Base-by-base conservation (phyloP, 2,888 invertebrate genomes). In the Diplolepis rosae region DNA sequence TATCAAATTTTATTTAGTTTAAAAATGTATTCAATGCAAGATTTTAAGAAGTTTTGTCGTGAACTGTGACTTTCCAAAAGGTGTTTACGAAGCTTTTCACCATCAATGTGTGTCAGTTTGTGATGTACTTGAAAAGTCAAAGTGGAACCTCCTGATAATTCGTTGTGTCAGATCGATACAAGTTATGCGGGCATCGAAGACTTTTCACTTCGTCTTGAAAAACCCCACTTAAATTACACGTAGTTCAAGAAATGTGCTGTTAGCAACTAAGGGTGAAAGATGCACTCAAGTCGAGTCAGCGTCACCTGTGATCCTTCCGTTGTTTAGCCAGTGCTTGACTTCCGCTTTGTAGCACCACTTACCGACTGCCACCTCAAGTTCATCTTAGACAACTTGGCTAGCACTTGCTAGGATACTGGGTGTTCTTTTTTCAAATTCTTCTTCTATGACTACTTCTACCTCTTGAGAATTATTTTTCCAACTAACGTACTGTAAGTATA, bases 311-410 rank as follows among this genome's bases (percentile, higher is more conserved):
- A 81, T 84, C 83, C 82, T 79, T 80, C 80, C 78, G 80, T 82
- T 85, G 83, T 84, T 86, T 85, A 84, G 83, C 83, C 83, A 80
- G 80, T 80, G 79, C 86, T 86, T 83, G 81, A 85, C 85, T 86
- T 80, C 75, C 79, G 77, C 75, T 71, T 69, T 75, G 75, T 74
- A 79, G 80, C 76, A 77, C 83, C 82, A 82, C 85, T 86, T 84
- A 78, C 76, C 61, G 74, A 77, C 77, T 74, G 72, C 70, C 75
- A 73, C 69, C 77, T 77, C 73, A 70, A 78, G 67, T 77, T 72
- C 68, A 66, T 51, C 68, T 73, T 68, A 7, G 35, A 61, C 35
- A 61, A 39, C 61, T 61, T 61, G 22, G 39, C 61, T 61, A 39
- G 35, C 35, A 61, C 61, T 56, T 35, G 24, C 35, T 7, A 39